Evolutionary conservation across 30 jellyfish, hydroid and myxozoan species (phyloP).

Genomic region (Pseudorhiza aurosa): DNA sequence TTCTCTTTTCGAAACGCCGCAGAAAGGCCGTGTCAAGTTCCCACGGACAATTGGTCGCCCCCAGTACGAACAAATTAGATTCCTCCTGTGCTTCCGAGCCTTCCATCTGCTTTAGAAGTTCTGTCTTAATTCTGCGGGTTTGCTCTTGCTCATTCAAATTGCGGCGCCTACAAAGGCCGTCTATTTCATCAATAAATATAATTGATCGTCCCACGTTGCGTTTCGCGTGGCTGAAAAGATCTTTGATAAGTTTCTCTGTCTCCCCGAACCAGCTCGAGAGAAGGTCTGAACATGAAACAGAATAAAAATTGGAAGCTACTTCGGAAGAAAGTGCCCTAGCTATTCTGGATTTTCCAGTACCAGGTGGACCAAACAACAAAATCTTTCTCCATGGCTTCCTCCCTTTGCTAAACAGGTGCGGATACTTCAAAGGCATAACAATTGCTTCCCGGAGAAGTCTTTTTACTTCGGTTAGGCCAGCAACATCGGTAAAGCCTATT

Average conservation of each 20-base stretch:
- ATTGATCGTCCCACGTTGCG: constrained; percentile 68
- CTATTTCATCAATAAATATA: constrained; percentile 94
- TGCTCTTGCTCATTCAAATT: constrained; percentile 91
- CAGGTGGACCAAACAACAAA: constrained; percentile 95
- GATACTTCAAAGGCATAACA: constrained; percentile 88
- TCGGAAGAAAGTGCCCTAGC: constrained; percentile 97
- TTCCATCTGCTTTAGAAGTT: constrained; percentile 93
- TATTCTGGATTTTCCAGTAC: constrained; percentile 94
- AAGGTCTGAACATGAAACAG: constrained; percentile 94
- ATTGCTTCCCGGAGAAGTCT: constrained; percentile 86
- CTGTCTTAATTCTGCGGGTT: constrained; percentile 90
- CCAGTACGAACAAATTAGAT: constrained; percentile 63
- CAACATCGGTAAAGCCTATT: constrained; percentile 77
- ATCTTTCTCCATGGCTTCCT: constrained; percentile 95
- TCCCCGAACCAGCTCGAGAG: constrained; percentile 98
- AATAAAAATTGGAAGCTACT: constrained; percentile 84
- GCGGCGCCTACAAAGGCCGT: constrained; percentile 93
- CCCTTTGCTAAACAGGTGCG: constrained; percentile 84
- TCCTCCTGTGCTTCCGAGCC: constrained; percentile 72
- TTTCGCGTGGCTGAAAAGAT: constrained; percentile 84
- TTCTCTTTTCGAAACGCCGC: constrained; percentile 92
- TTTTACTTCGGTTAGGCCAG: constrained; percentile 92
- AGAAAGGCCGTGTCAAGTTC: constrained; percentile 94
- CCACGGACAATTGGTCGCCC: constrained; percentile 99
- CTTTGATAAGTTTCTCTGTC: constrained; percentile 93